Evolutionary conservation across 2,113 vertebrate species (phyloP), one percentile per base, ranked within the genome.

Genomic region (Clarias gariepinus): DNA sequence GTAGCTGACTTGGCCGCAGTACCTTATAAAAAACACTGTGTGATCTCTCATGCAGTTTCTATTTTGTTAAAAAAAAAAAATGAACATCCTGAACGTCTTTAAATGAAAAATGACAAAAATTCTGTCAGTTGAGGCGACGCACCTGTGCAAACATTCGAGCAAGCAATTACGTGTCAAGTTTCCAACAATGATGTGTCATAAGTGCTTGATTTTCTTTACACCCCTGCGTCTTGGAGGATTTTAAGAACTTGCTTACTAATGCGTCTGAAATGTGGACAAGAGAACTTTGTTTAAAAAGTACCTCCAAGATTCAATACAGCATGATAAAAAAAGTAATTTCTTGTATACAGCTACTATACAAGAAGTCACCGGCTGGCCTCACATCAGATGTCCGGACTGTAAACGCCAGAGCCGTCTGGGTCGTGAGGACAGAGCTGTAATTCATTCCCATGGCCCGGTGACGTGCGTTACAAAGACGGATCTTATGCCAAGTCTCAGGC

Each of bases 381-480:
- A 10, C 58, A 76, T 82, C 57, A 76, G 68, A 18, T 36, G 60
- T 85, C 83, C 73, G 80, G 28, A 82, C 60, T 60, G 66, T 71
- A 71, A 58, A 33, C 47, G 47, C 11, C 41, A 82, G n/a, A 52
- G 52, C 73, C 55, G 85, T 76, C 80, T 76, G 80, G 85, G 85
- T 87, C 79, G 30, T 36, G 85, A 87, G 85, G 85, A 82, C 58
- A 76, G 68, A 73, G 85, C 80, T 82, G 33, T 86, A 85, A 86
- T 58, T 85, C 84, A 88, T 85, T 77, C 78, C 78, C 30, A 53
- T 55, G 83, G 28, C 78, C 53, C 30, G 66, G 47, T 23, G 41
- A 71, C 36, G 77, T 81, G 64, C 83, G 16, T 55, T 36, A 69
- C 81, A 74, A 60, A 76, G 66, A 88, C 36, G 52, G 74, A 81